Evolutionary conservation across 2,888 invertebrate species (phyloP), one percentile per base, ranked within the genome.

Genomic region (Gandaritis pyraliata): DNA sequence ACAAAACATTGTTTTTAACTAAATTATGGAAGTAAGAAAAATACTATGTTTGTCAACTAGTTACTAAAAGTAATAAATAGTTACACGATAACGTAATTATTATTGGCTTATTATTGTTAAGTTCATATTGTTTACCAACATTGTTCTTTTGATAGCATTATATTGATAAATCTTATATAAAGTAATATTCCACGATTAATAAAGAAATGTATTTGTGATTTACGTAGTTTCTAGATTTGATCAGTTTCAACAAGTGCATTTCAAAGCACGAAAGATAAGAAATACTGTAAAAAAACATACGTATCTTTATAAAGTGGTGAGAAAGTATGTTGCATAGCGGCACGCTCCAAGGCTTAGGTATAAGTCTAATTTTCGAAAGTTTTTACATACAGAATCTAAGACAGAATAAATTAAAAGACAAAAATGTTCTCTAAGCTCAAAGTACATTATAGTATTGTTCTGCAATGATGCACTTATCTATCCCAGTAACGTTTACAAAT

Each of bases 121-220:
- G 12, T 46, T 46, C 16, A 8, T 30, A 36, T 55, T 58, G 45
- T 54, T 48, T 56, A 57, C 52, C 41, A 55, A 51, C 50, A 55
- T 13, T 12, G 45, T 16, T 11, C 16, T 45, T 29, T 12, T 2
- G 45, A 46, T 47, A 50, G 10, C 13, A 23, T 36, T n/a, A 16
- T 11, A 13, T 15, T 45, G 38, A 36, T 54, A 30, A 30, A 52
- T 52, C 30, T 38, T 18, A 33, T 0, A 33, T 23, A 12, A 13
- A 13, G 15, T 13, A 41, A 39, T 45, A 51, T 46, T 58, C 38
- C 36, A 46, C 38, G 23, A 30, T 30, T 30, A 30, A 45, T n/a
- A 30, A 45, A 43, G 16, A 16, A 43, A 10, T 8, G n/a, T 41
- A 15, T 41, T 7, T 41, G 8, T 41, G 2, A 41, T 41, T 41